These are phyloP conservation scores for Sussaba pulchella DNA, from an alignment of 2,888 invertebrate species.

Conservation along the genomic window DNA sequence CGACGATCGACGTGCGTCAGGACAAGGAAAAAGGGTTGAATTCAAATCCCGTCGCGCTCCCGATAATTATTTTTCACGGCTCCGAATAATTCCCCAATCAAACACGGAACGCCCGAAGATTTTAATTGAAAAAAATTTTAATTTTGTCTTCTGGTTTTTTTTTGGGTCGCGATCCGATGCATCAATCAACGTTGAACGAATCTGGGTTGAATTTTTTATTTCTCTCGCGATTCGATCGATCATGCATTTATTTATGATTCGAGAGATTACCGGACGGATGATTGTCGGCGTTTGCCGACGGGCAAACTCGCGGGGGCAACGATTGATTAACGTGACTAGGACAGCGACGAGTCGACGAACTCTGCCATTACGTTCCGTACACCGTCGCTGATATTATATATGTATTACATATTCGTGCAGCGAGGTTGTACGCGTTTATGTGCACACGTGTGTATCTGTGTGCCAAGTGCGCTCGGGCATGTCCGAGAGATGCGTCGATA, in stretches of 20 bases:
- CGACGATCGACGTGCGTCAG: constrained; percentile 65
- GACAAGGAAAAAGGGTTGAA: constrained; percentile 36
- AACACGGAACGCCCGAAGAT: too few relatives aligned
- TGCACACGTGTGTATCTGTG: neutral
- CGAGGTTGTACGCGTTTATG: too few relatives aligned
- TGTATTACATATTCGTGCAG: neutral
- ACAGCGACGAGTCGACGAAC: constrained; percentile 48
- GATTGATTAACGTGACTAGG: neutral
- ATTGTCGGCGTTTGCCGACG: too few relatives aligned
- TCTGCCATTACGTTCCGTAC: constrained; percentile 17
- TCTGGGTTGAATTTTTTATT: neutral
- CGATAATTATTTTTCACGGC: constrained; percentile 36
- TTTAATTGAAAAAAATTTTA: too few relatives aligned
- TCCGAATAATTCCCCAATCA: neutral
- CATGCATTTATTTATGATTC: neutral
- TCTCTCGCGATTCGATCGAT: neutral
- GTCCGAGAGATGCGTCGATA: constrained; percentile 12
- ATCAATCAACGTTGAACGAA: constrained; percentile 1
- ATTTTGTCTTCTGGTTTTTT: too few relatives aligned
- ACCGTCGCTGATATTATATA: neutral
- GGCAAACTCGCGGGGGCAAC: neutral
- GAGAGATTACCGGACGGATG: too few relatives aligned
- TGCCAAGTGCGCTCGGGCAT: neutral
- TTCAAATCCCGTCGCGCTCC: constrained; percentile 62
- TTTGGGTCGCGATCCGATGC: neutral